Evolutionary conservation across 2,113 vertebrate genomes (phyloP).

Genomic region (Eudorcas thomsonii): DNA sequence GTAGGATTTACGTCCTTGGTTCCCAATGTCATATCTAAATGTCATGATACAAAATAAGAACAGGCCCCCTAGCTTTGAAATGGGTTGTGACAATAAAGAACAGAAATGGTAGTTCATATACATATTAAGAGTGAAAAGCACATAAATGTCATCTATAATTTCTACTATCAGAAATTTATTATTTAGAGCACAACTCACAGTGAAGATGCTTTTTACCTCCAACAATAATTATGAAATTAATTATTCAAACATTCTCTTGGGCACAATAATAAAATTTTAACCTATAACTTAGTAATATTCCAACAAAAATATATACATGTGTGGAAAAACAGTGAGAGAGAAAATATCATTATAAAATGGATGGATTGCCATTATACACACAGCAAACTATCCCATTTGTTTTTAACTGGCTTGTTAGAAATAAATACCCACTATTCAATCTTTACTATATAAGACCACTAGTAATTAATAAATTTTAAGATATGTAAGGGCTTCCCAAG

Average conservation of each 20-base stretch:
- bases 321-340: not conserved
- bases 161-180: slow-evolving; percentile 12
- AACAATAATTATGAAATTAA: slow-evolving; percentile 59
- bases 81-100: slow-evolving; percentile 14
- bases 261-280: slow-evolving; percentile 24
- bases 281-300: slow-evolving; percentile 54
- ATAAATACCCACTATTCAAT: not conserved
- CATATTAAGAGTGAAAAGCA: slow-evolving; percentile 47
- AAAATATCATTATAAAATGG: slow-evolving; percentile 6
- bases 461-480: not conserved
- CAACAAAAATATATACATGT: slow-evolving; percentile 11
- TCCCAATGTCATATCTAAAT: not conserved
- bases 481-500: not conserved
- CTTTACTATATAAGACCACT: not conserved
- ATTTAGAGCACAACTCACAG: slow-evolving; percentile 19
- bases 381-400: not conserved
- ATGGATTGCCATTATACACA: not conserved
- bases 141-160: slow-evolving; percentile 9
- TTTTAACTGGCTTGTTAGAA: slow-evolving; percentile 28
- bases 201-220: not conserved
- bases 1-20: not conserved
- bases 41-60: slow-evolving; percentile 36
- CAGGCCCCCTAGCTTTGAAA: slow-evolving; percentile 31
- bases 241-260: slow-evolving; percentile 57
- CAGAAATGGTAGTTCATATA: not conserved